Percentiles rank a stretch among this genome's conserved stretches.
phyloP scores from a whole-genome alignment of 2,888 invertebrate species.

The Tenthredo amoena region DNA sequence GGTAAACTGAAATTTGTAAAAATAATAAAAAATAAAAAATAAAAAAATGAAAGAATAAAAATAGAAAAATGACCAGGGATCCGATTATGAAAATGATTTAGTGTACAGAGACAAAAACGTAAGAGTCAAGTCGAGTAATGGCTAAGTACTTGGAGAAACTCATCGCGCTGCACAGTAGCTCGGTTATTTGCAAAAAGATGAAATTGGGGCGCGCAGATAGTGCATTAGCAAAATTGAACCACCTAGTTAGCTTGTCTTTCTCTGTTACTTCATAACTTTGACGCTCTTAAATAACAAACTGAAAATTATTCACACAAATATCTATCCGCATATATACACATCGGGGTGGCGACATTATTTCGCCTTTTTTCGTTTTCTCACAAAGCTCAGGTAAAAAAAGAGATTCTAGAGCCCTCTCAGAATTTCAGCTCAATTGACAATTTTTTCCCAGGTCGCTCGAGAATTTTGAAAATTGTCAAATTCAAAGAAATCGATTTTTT shows the following conservation, averaged over 20 bases:
- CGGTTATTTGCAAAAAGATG: conserved; percentile 26
- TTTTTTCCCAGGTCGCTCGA: too few species aligned
- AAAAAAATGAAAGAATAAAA: neutral
- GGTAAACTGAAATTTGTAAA: neutral
- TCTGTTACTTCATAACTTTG: neutral
- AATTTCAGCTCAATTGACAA: too few species aligned
- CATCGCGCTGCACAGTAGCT: conserved; percentile 46
- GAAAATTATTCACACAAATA: neutral
- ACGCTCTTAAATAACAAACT: neutral
- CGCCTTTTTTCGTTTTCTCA: too few species aligned
- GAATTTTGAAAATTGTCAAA: too few species aligned
- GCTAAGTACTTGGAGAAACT: conserved; percentile 62
- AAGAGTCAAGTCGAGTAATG: conserved; percentile 48
- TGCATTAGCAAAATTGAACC: conserved; percentile 75
- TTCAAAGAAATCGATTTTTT: too few species aligned
- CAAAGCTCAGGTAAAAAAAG: too few species aligned
- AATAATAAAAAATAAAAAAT: neutral
- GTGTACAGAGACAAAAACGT: conserved; percentile 16
- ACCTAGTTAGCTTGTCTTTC: neutral
- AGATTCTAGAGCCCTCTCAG: too few species aligned
- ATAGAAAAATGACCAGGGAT: neutral
- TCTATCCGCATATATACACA: neutral
- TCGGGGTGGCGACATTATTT: too few species aligned
- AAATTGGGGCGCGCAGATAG: conserved; percentile 46
- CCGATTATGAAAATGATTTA: conserved; percentile 44